Percentiles rank a stretch among this genome's conserved stretches.
phyloP scores from a whole-genome alignment of 2,113 vertebrate genomes.

The Nesogale talazaci region DNA sequence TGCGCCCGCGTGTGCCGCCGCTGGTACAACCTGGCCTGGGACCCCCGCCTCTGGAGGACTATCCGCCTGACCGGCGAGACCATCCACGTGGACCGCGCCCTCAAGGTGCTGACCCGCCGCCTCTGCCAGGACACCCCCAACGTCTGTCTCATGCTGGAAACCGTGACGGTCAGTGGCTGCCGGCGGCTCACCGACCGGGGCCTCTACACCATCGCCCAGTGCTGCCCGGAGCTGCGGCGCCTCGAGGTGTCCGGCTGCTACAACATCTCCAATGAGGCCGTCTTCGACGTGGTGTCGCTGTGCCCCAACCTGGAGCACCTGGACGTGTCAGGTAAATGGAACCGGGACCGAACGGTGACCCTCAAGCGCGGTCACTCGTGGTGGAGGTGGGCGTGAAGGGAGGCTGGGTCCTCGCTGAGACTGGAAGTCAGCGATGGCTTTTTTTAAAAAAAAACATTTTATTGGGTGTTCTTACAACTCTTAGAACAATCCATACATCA shows the following conservation, averaged over 20 bases:
- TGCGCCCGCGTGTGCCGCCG: constrained; percentile 95
- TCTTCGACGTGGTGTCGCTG: constrained; percentile 96
- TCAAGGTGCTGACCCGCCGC: constrained; percentile 95
- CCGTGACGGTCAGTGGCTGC: constrained; percentile 94
- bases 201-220: constrained; percentile 95
- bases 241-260: constrained; percentile 97
- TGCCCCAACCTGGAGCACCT: constrained; percentile 98
- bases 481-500: too few relatives aligned
- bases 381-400: neutral
- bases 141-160: constrained; percentile 98
- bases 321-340: constrained; percentile 94
- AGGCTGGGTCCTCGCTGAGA: too few relatives aligned
- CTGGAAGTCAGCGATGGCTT: neutral
- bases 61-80: constrained; percentile 94
- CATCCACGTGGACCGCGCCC: constrained; percentile 95
- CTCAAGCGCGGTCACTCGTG: neutral
- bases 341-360: too few relatives aligned
- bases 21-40: constrained; percentile 99
- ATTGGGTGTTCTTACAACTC: too few relatives aligned
- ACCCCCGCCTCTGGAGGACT: constrained; percentile 95
- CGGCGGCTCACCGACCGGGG: constrained; percentile 97
- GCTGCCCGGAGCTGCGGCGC: constrained; percentile 95
- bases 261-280: constrained; percentile 96
- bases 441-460: too few relatives aligned
- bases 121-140: constrained; percentile 98